These are phyloP conservation scores for Timandra comae DNA, from an alignment of 2,888 invertebrate species.

Conservation along the genomic window DNA sequence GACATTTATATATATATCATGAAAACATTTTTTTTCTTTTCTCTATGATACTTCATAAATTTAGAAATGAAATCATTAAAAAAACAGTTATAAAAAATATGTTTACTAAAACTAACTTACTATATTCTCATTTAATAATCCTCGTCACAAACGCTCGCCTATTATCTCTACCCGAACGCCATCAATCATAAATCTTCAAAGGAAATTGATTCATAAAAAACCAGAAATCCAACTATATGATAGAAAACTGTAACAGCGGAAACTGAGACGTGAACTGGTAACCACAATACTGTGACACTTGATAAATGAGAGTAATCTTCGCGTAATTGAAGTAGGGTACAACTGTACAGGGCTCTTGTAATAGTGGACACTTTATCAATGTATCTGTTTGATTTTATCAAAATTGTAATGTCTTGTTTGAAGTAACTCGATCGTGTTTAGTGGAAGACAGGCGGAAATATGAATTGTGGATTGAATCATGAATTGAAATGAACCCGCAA, in stretches of 20 bases:
- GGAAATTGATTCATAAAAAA: constrained; percentile 25
- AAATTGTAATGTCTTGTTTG: constrained; percentile 9
- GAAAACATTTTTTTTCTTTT: too few relatives aligned
- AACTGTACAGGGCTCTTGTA: constrained; percentile 2
- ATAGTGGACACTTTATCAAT: constrained; percentile 10
- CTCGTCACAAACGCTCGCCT: too few relatives aligned
- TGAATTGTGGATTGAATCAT: not conserved
- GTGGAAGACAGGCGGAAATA: not conserved
- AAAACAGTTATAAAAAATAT: too few relatives aligned
- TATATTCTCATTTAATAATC: too few relatives aligned
- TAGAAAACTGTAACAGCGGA: constrained; percentile 23
- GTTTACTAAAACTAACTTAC: too few relatives aligned
- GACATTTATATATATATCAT: too few relatives aligned
- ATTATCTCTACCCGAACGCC: constrained; percentile 6
- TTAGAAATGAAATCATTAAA: too few relatives aligned
- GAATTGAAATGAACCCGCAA: not conserved
- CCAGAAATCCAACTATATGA: constrained; percentile 11
- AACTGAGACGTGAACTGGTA: constrained; percentile 20
- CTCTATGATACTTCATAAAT: too few relatives aligned
- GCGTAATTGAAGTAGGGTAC: constrained; percentile 4
- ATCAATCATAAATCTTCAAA: constrained; percentile 14
- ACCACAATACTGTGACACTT: constrained; percentile 16
- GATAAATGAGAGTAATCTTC: constrained; percentile 13
- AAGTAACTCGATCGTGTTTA: not conserved
- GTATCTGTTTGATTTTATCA: constrained; percentile 7